phyloP scores from a whole-genome alignment of 2,888 invertebrate species.

The Pseudococcus viburni region DNA sequence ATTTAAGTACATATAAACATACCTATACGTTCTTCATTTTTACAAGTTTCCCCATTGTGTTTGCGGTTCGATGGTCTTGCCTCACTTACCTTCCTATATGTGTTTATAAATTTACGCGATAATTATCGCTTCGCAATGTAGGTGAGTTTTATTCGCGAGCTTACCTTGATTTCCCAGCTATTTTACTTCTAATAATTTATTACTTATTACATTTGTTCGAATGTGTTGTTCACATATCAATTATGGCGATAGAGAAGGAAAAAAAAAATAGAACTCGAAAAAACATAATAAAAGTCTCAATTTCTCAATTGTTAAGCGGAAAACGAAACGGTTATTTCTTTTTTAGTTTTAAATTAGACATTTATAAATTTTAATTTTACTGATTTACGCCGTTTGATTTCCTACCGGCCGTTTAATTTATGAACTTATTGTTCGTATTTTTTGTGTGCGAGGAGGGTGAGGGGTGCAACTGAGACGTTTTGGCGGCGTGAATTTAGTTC shows the following conservation, averaged over 20 bases:
- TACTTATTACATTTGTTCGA: slow-evolving; percentile 65
- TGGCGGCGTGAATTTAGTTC: neutral
- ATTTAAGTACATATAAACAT: slow-evolving; percentile 49
- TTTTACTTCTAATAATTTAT: slow-evolving; percentile 65
- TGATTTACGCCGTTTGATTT: slow-evolving; percentile 10
- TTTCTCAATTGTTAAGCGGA: slow-evolving; percentile 60
- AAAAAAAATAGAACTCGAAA: slow-evolving; percentile 39
- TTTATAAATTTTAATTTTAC: slow-evolving; percentile 59
- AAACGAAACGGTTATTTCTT: slow-evolving; percentile 58
- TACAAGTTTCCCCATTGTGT: slow-evolving; percentile 66
- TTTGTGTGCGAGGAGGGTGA: neutral
- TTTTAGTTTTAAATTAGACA: slow-evolving; percentile 62
- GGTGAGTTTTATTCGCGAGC: slow-evolving; percentile 62
- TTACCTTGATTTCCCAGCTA: slow-evolving; percentile 66
- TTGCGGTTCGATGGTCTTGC: slow-evolving; percentile 66
- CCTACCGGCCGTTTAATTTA: slow-evolving; percentile 19
- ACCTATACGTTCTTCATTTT: slow-evolving; percentile 60
- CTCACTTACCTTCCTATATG: slow-evolving; percentile 56
- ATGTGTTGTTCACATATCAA: slow-evolving; percentile 66
- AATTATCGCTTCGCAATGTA: slow-evolving; percentile 66
- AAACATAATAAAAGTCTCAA: slow-evolving; percentile 7
- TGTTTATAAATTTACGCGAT: slow-evolving; percentile 64
- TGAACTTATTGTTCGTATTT: slow-evolving; percentile 51
- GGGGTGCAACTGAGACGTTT: neutral
- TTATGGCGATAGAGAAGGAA: slow-evolving; percentile 58